Conservation (phyloP, 2,113 vertebrate species). For the Zosterops lateralis region DNA sequence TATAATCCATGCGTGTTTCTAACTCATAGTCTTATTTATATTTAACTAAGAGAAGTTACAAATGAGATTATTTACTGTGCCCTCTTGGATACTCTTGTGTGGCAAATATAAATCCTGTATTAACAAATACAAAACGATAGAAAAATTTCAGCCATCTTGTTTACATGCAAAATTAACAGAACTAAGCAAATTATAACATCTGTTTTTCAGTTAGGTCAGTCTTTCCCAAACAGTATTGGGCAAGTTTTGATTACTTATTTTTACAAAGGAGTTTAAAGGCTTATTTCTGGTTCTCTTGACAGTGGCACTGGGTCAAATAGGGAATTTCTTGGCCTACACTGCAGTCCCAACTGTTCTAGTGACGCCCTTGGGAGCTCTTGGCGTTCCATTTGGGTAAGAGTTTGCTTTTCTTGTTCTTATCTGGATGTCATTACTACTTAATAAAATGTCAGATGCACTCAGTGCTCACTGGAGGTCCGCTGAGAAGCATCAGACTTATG, state of each 20-base stretch:
- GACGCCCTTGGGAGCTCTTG: conserved; percentile 92
- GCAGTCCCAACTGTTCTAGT: conserved; percentile 90
- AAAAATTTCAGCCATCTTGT: neutral
- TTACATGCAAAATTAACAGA: neutral
- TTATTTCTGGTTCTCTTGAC: conserved; percentile 60
- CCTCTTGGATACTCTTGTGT: neutral
- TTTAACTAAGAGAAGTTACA: neutral
- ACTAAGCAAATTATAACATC: conserved; percentile 16
- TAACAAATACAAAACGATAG: neutral
- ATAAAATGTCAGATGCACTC: neutral
- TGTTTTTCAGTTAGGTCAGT: conserved; percentile 1
- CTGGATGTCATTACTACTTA: neutral
- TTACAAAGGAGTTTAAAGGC: conserved; percentile 16
- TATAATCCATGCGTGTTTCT: neutral
- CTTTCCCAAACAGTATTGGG: neutral
- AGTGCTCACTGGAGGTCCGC: neutral
- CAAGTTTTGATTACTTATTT: neutral
- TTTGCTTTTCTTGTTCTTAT: conserved; percentile 42
- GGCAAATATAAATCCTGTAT: neutral
- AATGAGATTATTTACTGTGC: neutral
- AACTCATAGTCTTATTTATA: neutral
- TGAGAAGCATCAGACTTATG: neutral
- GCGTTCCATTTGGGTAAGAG: conserved; percentile 94
- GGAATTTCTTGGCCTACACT: conserved; percentile 95
- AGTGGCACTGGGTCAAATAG: conserved; percentile 94